Conservation (phyloP, 2,797 vertebrate genomes). For the Paramormyrops hopkinsi region DNA sequence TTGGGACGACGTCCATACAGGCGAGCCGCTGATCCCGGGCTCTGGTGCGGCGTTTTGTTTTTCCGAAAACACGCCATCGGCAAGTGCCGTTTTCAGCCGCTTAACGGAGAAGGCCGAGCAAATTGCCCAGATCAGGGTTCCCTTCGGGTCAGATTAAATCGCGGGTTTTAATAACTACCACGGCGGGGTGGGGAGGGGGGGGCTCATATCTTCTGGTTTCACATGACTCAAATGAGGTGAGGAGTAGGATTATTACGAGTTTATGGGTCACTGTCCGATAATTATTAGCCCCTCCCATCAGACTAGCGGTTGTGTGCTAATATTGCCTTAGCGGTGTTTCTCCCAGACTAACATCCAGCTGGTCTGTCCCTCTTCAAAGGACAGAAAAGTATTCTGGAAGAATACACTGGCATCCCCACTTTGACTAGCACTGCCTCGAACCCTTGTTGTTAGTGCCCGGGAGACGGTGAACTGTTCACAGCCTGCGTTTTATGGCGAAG, state of each 20-base stretch:
- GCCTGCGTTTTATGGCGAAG: neutral
- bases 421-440: neutral
- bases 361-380: neutral
- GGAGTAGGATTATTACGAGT: neutral
- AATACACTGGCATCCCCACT: no score
- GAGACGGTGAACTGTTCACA: neutral
- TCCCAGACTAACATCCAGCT: neutral
- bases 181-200: neutral
- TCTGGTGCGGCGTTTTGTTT: neutral
- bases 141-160: neutral
- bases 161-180: neutral
- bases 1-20: conserved; percentile 21
- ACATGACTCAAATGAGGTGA: neutral
- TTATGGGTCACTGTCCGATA: neutral
- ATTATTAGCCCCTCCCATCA: neutral
- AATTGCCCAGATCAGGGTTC: neutral
- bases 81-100: neutral
- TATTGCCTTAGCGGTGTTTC: neutral
- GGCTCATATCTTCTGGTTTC: neutral
- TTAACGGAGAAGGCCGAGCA: neutral
- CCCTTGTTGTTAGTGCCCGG: neutral
- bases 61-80: no score
- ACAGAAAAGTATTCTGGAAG: neutral
- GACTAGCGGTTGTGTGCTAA: neutral
- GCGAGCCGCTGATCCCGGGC: neutral